Conservation (phyloP, 2,113 vertebrate species). For the Microtus pennsylvanicus region DNA sequence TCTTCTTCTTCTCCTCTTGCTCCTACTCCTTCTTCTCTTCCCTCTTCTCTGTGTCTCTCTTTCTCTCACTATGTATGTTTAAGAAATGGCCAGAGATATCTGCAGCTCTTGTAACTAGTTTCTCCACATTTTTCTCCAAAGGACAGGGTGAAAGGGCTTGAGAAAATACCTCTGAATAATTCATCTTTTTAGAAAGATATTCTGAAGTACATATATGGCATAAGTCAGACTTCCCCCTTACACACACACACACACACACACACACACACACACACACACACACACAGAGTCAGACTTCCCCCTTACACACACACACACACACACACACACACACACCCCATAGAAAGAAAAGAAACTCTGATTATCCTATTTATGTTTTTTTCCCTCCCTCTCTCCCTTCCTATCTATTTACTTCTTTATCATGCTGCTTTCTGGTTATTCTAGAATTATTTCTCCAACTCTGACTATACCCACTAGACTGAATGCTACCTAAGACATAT, state of each 20-base stretch:
- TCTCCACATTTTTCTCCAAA: slow-evolving; percentile 43
- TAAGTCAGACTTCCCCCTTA: background rate
- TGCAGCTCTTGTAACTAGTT: background rate
- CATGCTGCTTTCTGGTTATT: background rate
- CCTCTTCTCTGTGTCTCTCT: background rate
- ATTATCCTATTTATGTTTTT: background rate
- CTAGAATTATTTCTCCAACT: background rate
- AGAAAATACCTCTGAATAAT: background rate
- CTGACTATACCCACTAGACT: background rate
- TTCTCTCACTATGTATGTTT: background rate
- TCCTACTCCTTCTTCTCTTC: background rate
- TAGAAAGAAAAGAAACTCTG: background rate
- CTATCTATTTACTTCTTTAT: background rate
- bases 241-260: no score
- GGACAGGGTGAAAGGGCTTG: background rate
- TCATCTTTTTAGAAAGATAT: background rate
- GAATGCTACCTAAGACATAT: background rate
- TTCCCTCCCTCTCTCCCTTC: background rate
- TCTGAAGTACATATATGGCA: background rate
- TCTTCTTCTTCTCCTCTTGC: background rate
- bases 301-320: no score
- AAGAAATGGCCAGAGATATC: background rate
- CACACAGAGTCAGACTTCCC: no score
- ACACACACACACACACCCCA: no score
- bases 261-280: no score